These are phyloP conservation scores for Equus quagga DNA, from an alignment of 2,113 vertebrate genomes.

Conservation along the genomic window DNA sequence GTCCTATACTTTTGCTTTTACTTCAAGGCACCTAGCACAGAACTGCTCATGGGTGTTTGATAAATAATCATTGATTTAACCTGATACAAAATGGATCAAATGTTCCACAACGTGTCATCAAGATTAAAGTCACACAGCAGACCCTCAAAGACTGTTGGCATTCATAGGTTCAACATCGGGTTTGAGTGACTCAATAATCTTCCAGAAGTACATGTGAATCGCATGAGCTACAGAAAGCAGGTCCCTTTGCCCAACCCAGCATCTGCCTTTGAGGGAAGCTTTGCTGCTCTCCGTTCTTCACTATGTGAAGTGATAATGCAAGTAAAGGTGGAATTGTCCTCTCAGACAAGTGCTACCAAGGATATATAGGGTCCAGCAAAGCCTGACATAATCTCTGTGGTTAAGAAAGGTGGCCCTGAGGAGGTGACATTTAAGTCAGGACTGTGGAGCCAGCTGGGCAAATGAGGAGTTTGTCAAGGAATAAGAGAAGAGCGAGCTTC, in stretches of 20 bases:
- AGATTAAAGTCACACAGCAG: not conserved
- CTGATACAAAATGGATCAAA: not conserved
- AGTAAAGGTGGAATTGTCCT: not conserved
- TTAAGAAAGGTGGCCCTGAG: not conserved
- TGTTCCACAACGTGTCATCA: not conserved
- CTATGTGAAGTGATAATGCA: not conserved
- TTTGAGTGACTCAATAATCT: not conserved
- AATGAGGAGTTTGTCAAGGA: not conserved
- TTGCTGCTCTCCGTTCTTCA: not conserved
- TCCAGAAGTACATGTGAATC: not conserved
- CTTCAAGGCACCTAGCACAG: not conserved
- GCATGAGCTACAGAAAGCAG: not conserved
- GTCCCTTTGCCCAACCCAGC: not conserved
- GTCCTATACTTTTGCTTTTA: not conserved
- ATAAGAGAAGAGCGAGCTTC: not conserved
- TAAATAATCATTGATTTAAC: not conserved
- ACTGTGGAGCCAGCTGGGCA: not conserved
- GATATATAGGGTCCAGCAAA: not conserved
- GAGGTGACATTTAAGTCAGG: not conserved
- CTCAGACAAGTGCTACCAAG: not conserved
- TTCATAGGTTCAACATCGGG: not conserved
- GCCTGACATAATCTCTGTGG: not conserved
- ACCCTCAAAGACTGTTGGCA: not conserved
- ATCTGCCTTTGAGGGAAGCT: not conserved
- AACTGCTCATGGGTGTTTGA: not conserved